phyloP scores from a whole-genome alignment of 2,797 vertebrate genomes.

The Arnoldichthys spilopterus region DNA sequence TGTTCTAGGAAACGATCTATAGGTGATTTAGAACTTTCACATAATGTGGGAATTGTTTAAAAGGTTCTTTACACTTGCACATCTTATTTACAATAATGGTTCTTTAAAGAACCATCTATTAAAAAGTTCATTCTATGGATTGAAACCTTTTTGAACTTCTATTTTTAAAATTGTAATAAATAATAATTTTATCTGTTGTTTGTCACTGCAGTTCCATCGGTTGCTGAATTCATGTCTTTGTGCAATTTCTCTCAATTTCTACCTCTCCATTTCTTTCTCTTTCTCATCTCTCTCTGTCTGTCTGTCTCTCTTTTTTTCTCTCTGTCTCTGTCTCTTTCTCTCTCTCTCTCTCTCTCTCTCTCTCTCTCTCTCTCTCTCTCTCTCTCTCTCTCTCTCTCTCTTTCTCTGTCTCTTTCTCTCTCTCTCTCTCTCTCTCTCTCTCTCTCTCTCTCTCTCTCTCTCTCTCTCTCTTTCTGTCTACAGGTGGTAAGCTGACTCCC shows the following conservation, averaged over 20 bases:
- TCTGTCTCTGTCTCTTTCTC: neutral
- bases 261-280: no score
- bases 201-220: constrained; percentile 5
- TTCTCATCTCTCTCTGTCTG: no score
- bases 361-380: constrained; percentile 5
- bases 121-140: neutral
- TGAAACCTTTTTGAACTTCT: neutral
- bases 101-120: neutral
- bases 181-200: constrained; percentile 1
- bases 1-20: neutral
- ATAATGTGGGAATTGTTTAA: neutral
- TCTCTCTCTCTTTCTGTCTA: constrained; percentile 43
- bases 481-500: constrained; percentile 71
- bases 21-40: neutral
- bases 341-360: neutral
- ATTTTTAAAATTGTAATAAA: neutral
- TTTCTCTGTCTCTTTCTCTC: neutral
- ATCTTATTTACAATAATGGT: no score
- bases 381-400: constrained; percentile 12
- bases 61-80: neutral
- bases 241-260: neutral
- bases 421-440: constrained; percentile 5
- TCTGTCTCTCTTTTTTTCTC: neutral
- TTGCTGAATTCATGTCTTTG: neutral
- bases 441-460: constrained; percentile 28